Base-by-base conservation (phyloP, 2,113 vertebrate species). In the Chiloscyllium plagiosum region DNA sequence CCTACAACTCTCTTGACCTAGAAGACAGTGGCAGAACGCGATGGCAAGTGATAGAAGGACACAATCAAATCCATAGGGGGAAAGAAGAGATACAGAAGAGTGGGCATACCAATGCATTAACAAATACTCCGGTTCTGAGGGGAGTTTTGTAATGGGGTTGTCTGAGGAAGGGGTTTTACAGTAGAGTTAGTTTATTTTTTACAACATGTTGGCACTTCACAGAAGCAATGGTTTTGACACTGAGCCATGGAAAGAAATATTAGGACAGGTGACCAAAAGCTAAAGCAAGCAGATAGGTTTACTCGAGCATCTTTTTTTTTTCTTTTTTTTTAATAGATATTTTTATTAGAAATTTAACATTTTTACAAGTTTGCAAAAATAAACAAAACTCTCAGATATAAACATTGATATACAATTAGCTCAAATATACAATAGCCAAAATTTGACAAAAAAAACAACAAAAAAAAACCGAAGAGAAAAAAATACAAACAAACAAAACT, bases 31-130 rank as follows among this genome's bases (percentile, higher is more conserved):
- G 24, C 56, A 72, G 96, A 97, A 96, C 90, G 96, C 37, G 96
- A 97, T 68, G 97, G 97, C 95, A 96, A 96, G 0, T 97, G 97
- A 95, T 97, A 96, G 0, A 96, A 96, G 37, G 96, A 96, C 70
- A 47, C 15, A 90, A 90, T 24, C 7, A 90, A 90, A 24, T 87
- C 29, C 15, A 56, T 13, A 22, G 20, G 1, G 29, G 22, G 42
- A 42, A 50, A 6, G 42, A 47, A 24, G 1, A n/a, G 26, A 26
- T n/a, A 12, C 17, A 8, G 86, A 22, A 29, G 52, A 26, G 47
- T 0, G 52, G 42, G 8, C 2, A 33, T 1, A n/a, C 52, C 19
- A 50, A 90, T 8, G 42, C 5, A 42, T 50, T 52, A 17, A 26
- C 87, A 90, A 90, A 61, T 0, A 24, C 20, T 24, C 26, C 2